These are phyloP conservation scores for Cyprinella venusta DNA, from an alignment of 2,797 vertebrate species.

Conservation along the genomic window DNA sequence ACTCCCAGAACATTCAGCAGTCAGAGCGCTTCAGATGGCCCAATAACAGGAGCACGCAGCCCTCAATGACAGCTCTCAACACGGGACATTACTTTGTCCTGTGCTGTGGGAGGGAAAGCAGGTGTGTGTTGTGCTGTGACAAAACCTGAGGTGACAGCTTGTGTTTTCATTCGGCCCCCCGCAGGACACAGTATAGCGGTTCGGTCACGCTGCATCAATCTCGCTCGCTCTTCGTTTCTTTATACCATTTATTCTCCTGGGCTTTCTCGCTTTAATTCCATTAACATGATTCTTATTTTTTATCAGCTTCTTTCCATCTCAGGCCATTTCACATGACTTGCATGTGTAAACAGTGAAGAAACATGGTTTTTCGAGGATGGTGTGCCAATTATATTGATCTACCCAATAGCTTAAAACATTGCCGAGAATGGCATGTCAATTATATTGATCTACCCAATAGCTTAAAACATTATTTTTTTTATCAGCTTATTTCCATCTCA, in stretches of 20 bases:
- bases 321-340: background rate
- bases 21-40: conserved; percentile 46
- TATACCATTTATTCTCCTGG: conserved; percentile 11
- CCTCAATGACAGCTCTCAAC: conserved; percentile 52
- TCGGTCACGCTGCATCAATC: conserved; percentile 29
- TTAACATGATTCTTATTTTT: conserved; percentile 16
- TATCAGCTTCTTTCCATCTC: background rate
- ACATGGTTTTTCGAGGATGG: background rate
- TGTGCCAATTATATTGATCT: background rate
- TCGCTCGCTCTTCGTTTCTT: conserved; percentile 20
- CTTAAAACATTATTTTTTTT: no score
- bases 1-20: conserved; percentile 17
- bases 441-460: background rate
- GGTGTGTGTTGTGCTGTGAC: conserved; percentile 48
- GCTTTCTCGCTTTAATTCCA: conserved; percentile 24
- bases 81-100: conserved; percentile 33
- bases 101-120: conserved; percentile 39
- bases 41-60: conserved; percentile 30
- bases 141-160: conserved; percentile 64
- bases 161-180: conserved; percentile 43
- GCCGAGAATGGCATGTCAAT: background rate
- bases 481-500: no score
- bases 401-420: background rate
- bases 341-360: background rate
- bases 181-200: conserved; percentile 51